phyloP scores from a whole-genome alignment of 2,888 invertebrate species.

The Cyclophora punctaria region DNA sequence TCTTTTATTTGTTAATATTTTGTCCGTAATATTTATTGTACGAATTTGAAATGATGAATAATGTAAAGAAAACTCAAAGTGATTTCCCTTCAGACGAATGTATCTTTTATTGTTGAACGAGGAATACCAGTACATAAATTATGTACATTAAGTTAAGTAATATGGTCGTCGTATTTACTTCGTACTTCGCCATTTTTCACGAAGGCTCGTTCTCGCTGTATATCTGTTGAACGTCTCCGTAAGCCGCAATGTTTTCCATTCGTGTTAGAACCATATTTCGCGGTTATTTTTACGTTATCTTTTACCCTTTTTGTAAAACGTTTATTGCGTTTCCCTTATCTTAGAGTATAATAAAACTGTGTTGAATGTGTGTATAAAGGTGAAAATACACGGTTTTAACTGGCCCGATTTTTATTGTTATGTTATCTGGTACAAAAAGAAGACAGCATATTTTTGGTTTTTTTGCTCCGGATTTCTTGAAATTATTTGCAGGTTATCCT shows the following conservation, averaged over 20 bases:
- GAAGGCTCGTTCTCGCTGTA: constrained; percentile 26
- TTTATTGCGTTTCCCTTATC: constrained; percentile 11
- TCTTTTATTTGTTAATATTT: too few species aligned
- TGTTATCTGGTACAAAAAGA: not conserved
- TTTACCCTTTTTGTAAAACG: constrained; percentile 18
- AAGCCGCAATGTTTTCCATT: constrained; percentile 20
- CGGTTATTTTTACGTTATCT: constrained; percentile 12
- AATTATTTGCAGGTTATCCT: too few species aligned
- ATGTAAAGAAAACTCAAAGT: too few species aligned
- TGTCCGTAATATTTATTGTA: too few species aligned
- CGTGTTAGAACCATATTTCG: constrained; percentile 21
- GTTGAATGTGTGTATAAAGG: too few species aligned
- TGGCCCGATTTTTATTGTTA: too few species aligned
- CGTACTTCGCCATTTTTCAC: constrained; percentile 15
- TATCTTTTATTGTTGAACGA: too few species aligned
- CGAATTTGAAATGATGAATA: too few species aligned
- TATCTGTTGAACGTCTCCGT: constrained; percentile 24
- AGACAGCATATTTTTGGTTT: too few species aligned
- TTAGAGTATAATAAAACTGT: not conserved
- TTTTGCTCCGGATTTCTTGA: too few species aligned
- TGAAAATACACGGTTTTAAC: too few species aligned
- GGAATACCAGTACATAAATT: constrained; percentile 2
- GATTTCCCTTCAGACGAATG: too few species aligned
- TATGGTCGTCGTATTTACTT: constrained; percentile 3
- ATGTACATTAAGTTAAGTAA: constrained; percentile 9